These are phyloP conservation scores for Hippopotamus amphibius DNA, from an alignment of 2,113 vertebrate species.

Conservation along the genomic window DNA sequence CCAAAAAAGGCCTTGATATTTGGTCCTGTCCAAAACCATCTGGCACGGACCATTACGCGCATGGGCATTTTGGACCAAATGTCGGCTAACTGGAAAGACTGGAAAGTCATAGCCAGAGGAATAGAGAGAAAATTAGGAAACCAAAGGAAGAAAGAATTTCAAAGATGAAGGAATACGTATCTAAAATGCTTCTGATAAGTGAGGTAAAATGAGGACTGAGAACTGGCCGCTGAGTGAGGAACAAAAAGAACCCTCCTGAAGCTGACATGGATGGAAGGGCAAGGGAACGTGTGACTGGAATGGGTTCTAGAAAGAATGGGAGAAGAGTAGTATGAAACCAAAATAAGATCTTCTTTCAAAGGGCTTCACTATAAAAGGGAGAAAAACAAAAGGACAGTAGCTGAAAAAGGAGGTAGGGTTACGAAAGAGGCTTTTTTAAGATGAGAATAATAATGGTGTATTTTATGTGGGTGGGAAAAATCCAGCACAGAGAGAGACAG, in stretches of 20 bases:
- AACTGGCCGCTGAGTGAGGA: neutral
- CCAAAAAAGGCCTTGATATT: neutral
- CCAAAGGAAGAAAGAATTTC: neutral
- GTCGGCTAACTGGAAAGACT: neutral
- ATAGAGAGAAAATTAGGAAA: neutral
- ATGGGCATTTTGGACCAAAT: neutral
- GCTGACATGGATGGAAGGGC: accelerated
- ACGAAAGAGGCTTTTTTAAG: neutral
- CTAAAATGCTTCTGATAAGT: neutral
- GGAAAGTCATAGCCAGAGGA: neutral
- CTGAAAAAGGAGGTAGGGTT: neutral
- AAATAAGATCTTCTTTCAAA: neutral
- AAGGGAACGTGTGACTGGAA: neutral
- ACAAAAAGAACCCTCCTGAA: neutral
- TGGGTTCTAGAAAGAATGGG: neutral
- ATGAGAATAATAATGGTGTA: neutral
- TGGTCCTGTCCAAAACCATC: neutral
- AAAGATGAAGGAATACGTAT: neutral
- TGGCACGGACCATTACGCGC: neutral
- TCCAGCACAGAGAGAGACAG: neutral
- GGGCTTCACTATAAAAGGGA: neutral
- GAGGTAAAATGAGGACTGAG: neutral
- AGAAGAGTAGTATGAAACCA: neutral
- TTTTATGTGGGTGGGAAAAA: neutral
- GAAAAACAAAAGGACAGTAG: neutral